Conservation (phyloP, 1,140 invertebrate species). For the Doryteuthis pealeii region DNA sequence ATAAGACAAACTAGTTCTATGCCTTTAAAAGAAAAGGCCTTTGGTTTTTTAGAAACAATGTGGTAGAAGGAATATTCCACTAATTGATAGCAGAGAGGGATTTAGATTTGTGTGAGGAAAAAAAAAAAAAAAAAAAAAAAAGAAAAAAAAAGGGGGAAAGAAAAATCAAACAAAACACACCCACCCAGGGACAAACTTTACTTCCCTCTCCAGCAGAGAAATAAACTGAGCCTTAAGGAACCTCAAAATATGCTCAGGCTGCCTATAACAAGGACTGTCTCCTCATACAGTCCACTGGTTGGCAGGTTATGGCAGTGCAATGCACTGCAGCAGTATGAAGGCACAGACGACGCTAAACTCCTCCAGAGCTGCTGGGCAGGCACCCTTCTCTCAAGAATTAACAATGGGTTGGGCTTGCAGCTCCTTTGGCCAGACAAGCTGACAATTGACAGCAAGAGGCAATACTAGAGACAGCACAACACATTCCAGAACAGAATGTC, state of each 20-base stretch:
- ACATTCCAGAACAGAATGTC: background rate
- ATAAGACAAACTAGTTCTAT: too few relatives aligned
- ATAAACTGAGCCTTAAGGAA: background rate
- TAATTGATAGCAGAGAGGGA: too few relatives aligned
- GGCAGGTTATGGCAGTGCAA: conserved; percentile 6
- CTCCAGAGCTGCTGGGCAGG: conserved; percentile 11
- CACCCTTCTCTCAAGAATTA: background rate
- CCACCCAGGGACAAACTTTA: too few relatives aligned
- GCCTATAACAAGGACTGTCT: background rate
- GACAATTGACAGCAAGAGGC: background rate
- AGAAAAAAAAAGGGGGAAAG: too few relatives aligned
- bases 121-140: too few relatives aligned
- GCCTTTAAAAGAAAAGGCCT: too few relatives aligned
- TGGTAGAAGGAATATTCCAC: too few relatives aligned
- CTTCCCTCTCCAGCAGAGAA: background rate
- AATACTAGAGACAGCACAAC: background rate
- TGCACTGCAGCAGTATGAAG: conserved; percentile 10
- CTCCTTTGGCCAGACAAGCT: too few relatives aligned
- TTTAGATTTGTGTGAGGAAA: too few relatives aligned
- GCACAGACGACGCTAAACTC: background rate
- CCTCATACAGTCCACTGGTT: conserved; percentile 5
- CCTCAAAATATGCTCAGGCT: background rate
- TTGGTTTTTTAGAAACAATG: too few relatives aligned
- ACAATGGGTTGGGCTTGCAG: too few relatives aligned
- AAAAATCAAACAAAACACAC: too few relatives aligned